Conservation (phyloP, 2,888 invertebrate genomes). For the Rutpela maculata region DNA sequence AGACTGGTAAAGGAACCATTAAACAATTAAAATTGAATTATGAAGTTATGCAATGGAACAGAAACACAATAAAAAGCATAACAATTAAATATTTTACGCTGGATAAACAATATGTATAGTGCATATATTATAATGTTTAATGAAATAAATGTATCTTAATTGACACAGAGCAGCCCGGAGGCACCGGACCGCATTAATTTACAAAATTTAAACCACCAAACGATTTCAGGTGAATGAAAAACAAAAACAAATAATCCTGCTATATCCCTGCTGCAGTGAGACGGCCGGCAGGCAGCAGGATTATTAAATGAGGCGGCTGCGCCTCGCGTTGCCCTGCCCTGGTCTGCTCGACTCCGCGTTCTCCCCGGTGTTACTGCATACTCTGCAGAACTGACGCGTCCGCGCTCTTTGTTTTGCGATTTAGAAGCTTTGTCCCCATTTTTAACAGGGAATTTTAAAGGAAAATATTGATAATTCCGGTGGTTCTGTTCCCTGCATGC, state of each 20-base stretch:
- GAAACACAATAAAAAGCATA: too few species aligned
- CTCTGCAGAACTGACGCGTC: constrained; percentile 53
- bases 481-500: constrained; percentile 7
- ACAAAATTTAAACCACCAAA: constrained; percentile 15
- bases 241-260: constrained; percentile 24
- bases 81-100: neutral
- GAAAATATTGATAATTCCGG: constrained; percentile 1
- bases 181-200: neutral
- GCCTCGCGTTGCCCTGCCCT: constrained; percentile 50
- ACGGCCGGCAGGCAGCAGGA: constrained; percentile 36
- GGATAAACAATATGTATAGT: neutral
- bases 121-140: neutral
- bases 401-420: constrained; percentile 45
- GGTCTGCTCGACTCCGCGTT: constrained; percentile 41
- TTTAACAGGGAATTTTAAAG: constrained; percentile 18
- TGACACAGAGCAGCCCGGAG: neutral
- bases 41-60: too few species aligned
- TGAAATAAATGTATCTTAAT: neutral
- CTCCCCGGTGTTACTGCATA: constrained; percentile 50
- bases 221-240: constrained; percentile 27
- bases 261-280: constrained; percentile 38
- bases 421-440: constrained; percentile 36
- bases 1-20: too few species aligned
- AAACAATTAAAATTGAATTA: too few species aligned
- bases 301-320: constrained; percentile 47